These are phyloP conservation scores for Colinus virginianus DNA, from an alignment of 2,113 vertebrate genomes.

Conservation along the genomic window DNA sequence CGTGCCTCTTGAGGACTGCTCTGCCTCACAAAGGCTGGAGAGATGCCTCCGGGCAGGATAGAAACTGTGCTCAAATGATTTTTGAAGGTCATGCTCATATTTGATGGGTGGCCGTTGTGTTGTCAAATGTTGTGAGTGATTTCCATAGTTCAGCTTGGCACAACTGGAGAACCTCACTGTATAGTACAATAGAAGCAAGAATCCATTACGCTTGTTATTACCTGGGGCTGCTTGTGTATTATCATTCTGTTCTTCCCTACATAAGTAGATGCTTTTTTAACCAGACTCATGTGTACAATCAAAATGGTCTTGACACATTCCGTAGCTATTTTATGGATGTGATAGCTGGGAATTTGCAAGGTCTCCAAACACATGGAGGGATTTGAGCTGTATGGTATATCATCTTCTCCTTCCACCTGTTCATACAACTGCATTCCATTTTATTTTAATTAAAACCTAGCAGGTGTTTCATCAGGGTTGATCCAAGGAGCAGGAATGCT, in stretches of 20 bases:
- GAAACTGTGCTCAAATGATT: neutral
- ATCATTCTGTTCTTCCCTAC: conserved; percentile 14
- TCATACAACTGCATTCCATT: conserved; percentile 47
- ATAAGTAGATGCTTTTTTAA: conserved; percentile 39
- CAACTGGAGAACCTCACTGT: neutral
- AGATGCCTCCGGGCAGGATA: neutral
- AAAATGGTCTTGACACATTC: conserved; percentile 45
- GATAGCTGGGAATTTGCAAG: conserved; percentile 24
- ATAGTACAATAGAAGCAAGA: neutral
- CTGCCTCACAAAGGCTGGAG: neutral
- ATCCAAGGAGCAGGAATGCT: conserved; percentile 10
- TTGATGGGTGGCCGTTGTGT: conserved; percentile 14
- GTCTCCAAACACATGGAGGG: conserved; percentile 52
- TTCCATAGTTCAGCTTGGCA: neutral
- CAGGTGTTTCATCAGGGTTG: conserved; percentile 65
- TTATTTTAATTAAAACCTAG: conserved; percentile 73
- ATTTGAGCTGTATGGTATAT: conserved; percentile 40
- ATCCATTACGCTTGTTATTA: conserved; percentile 13
- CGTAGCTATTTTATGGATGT: neutral
- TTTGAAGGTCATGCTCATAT: neutral
- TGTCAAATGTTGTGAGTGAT: neutral
- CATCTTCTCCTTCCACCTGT: conserved; percentile 64
- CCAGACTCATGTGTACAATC: neutral
- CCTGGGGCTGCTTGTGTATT: conserved; percentile 21
- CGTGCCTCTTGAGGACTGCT: neutral